Conservation (phyloP, 2,888 invertebrate genomes). For the Protophormia terraenovae region DNA sequence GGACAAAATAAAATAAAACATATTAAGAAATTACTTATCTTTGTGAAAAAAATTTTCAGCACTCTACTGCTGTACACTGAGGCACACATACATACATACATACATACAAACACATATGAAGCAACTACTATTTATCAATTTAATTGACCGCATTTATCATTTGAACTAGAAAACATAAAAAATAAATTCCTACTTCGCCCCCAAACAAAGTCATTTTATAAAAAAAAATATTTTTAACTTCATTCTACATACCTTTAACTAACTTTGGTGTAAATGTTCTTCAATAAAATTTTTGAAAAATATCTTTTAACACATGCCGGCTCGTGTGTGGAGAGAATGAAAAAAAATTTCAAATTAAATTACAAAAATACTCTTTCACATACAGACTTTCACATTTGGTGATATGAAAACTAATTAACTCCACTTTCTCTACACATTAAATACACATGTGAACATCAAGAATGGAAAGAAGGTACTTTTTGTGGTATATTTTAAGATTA, state of each 20-base stretch:
- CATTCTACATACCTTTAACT: neutral
- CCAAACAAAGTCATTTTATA: neutral
- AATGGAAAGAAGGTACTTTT: neutral
- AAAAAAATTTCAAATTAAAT: neutral
- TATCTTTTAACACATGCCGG: neutral
- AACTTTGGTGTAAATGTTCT: neutral
- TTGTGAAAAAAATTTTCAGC: neutral
- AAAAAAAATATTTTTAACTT: neutral
- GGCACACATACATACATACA: neutral
- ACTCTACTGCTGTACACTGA: neutral
- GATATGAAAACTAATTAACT: neutral
- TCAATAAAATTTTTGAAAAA: neutral
- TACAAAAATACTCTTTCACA: neutral
- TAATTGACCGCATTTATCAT: slow-evolving; percentile 5
- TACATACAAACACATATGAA: neutral
- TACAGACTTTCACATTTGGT: neutral
- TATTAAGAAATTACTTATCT: neutral
- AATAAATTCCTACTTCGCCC: neutral
- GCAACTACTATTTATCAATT: slow-evolving; percentile 31
- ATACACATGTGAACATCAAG: neutral
- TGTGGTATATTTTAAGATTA: too few relatives aligned
- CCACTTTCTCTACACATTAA: neutral
- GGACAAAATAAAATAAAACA: neutral
- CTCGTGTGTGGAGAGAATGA: neutral
- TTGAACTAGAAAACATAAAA: neutral